Conservation (phyloP, 2,888 invertebrate species). For the Rotaria macrura region DNA sequence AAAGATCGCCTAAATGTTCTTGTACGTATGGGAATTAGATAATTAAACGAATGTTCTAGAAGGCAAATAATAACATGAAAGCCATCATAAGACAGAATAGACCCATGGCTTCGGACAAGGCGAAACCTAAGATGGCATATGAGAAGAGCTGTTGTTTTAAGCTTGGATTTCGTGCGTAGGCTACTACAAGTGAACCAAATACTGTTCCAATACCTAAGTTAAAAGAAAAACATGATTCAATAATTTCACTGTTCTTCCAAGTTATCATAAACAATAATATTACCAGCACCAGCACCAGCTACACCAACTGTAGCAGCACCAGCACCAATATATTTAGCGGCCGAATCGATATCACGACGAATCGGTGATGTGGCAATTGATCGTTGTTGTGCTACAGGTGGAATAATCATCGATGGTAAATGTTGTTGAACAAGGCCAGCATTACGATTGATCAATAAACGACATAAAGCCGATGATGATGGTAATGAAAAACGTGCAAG, state of each 20-base stretch:
- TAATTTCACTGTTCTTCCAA: background rate
- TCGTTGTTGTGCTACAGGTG: background rate
- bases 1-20: conserved; percentile 3
- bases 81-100: conserved; percentile 99
- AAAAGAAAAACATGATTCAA: background rate
- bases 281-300: conserved; percentile 63
- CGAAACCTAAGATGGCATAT: conserved; percentile 93
- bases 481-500: background rate
- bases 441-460: conserved; percentile 3
- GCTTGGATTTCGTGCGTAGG: conserved; percentile 88
- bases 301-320: conserved; percentile 99
- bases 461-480: conserved; percentile 20
- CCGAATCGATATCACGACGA: conserved; percentile 93
- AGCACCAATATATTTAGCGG: conserved; percentile 99
- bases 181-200: conserved; percentile 88
- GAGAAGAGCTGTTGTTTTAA: conserved; percentile 94
- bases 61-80: conserved; percentile 59
- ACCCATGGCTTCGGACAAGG: conserved; percentile 97
- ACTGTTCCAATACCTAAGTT: conserved; percentile 90
- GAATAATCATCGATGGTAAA: background rate
- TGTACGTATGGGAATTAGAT: background rate
- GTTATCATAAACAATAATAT: background rate
- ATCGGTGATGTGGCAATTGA: conserved; percentile 42
- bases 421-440: background rate
- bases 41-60: background rate